Evolutionary conservation across 2,888 invertebrate genomes (phyloP).

Genomic region (Ennomos quercinarius): DNA sequence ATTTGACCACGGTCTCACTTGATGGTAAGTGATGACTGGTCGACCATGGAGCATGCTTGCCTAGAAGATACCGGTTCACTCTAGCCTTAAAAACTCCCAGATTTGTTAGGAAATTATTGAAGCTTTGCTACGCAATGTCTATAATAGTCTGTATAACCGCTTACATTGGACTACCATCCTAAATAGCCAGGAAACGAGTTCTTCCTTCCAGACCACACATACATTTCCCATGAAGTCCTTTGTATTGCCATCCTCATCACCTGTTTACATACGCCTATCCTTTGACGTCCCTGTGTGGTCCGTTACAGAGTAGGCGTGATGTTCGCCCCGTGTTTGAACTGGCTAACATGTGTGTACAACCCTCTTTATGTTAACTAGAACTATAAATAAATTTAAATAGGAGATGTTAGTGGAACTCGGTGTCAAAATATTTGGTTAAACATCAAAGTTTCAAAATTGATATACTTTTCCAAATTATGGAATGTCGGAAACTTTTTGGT

Average conservation of each 20-base stretch:
- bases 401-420: constrained; percentile 28
- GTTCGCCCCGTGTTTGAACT: constrained; percentile 35
- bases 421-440: constrained; percentile 9
- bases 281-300: constrained; percentile 51
- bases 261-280: constrained; percentile 50
- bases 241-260: constrained; percentile 45
- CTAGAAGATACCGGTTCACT: too few species aligned
- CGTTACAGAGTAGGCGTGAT: constrained; percentile 34
- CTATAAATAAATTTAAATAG: constrained; percentile 51
- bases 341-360: constrained; percentile 48
- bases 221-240: constrained; percentile 39
- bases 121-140: neutral
- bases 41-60: too few species aligned
- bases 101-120: too few species aligned
- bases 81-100: too few species aligned
- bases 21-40: too few species aligned
- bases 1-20: too few species aligned
- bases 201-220: constrained; percentile 51
- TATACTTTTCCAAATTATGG: too few species aligned
- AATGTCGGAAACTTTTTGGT: too few species aligned
- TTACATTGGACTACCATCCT: constrained; percentile 14
- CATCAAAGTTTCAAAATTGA: too few species aligned
- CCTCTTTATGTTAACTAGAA: constrained; percentile 49
- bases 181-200: constrained; percentile 11
- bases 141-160: too few species aligned